Evolutionary conservation across 1,140 invertebrate species (phyloP).

Genomic region (Cheumatopsyche charites): DNA sequence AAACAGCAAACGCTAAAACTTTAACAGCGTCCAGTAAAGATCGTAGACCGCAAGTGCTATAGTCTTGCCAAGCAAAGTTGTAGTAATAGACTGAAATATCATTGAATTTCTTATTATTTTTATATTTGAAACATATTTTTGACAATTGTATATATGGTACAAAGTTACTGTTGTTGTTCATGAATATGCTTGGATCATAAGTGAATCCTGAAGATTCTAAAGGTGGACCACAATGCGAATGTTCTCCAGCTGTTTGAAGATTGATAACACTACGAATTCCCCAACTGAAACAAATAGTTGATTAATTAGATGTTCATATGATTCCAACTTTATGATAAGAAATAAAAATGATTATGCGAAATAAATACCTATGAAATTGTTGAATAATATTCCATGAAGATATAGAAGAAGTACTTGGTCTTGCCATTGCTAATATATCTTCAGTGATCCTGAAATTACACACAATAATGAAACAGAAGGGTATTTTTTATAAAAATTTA

Average conservation of each 20-base stretch:
- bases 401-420: conserved; percentile 77
- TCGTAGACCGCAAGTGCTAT: conserved; percentile 76
- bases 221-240: conserved; percentile 77
- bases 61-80: conserved; percentile 87
- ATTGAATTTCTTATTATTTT: neutral
- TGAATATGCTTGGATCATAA: conserved; percentile 79
- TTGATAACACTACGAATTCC: conserved; percentile 85
- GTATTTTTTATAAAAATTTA: too few species aligned
- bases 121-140: neutral
- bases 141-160: neutral
- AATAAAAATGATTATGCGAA: too few species aligned
- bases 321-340: too few species aligned
- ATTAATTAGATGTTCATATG: neutral
- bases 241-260: conserved; percentile 83
- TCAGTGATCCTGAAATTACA: conserved; percentile 78
- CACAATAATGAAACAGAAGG: too few species aligned
- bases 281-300: conserved; percentile 62
- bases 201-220: conserved; percentile 76
- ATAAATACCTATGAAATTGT: conserved; percentile 80
- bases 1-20: conserved; percentile 82
- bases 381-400: conserved; percentile 76
- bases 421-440: conserved; percentile 85
- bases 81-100: conserved; percentile 78
- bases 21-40: conserved; percentile 86
- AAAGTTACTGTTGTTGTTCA: conserved; percentile 81